Evolutionary conservation across 2,888 invertebrate species (phyloP).

Genomic region (Bombylius major): DNA sequence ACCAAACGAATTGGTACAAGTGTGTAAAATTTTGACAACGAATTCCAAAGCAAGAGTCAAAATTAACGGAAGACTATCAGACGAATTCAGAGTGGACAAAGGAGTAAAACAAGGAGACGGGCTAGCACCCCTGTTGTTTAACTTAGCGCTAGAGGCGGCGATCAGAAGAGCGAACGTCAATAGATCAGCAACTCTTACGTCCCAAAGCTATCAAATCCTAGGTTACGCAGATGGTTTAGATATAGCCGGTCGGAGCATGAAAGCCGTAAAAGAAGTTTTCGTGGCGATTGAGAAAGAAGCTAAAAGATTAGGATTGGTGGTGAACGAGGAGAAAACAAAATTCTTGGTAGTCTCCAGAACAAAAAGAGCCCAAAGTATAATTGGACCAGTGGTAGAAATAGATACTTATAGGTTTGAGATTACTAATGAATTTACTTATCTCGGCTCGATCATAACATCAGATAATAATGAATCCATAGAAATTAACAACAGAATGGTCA

Average conservation of each 20-base stretch:
- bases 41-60: neutral
- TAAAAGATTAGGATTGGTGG: neutral
- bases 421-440: neutral
- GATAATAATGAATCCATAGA: neutral
- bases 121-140: neutral
- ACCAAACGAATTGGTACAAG: neutral
- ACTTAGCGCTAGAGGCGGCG: neutral
- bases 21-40: neutral
- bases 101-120: neutral
- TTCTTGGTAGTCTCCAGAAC: neutral
- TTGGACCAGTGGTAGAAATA: neutral
- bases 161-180: neutral
- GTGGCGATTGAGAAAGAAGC: neutral
- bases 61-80: neutral
- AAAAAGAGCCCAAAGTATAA: neutral
- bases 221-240: constrained; percentile 3
- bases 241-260: neutral
- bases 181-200: neutral
- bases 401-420: neutral
- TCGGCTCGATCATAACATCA: neutral
- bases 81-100: neutral
- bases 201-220: neutral
- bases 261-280: neutral
- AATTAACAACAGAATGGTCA: neutral
- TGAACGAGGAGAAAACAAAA: neutral